Evolutionary conservation across 2,797 vertebrate genomes (phyloP).

Genomic region (Merluccius polli): DNA sequence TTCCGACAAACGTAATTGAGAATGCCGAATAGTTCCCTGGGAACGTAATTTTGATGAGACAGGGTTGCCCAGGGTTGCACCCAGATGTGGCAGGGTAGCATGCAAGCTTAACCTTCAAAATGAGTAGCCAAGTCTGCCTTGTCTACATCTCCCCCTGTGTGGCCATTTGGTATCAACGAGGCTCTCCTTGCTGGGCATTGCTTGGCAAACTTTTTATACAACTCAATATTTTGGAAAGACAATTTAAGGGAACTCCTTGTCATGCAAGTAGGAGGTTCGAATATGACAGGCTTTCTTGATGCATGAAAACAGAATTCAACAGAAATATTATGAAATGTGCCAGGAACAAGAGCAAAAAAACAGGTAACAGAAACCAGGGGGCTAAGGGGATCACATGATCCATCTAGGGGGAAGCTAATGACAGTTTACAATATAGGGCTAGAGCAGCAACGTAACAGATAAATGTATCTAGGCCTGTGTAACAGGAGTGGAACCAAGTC

Average conservation of each 20-base stretch:
- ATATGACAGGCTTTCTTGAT: slow-evolving; percentile 29
- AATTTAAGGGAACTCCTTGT: slow-evolving; percentile 32
- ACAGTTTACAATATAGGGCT: background rate
- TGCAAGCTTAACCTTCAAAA: slow-evolving; percentile 81
- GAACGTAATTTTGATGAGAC: too few species aligned
- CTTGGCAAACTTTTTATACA: background rate
- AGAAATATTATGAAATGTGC: background rate
- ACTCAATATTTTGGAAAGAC: background rate
- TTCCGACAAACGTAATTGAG: too few species aligned
- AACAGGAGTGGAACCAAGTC: slow-evolving; percentile 23
- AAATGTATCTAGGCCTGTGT: slow-evolving; percentile 20
- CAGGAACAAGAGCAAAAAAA: background rate
- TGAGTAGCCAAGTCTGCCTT: slow-evolving; percentile 87
- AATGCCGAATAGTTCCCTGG: too few species aligned
- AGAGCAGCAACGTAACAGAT: background rate
- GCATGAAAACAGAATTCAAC: slow-evolving; percentile 5
- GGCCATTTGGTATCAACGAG: slow-evolving; percentile 35
- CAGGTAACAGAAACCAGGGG: background rate
- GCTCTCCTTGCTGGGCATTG: slow-evolving; percentile 20
- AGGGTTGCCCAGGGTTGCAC: too few species aligned
- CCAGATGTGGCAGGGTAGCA: slow-evolving; percentile 81
- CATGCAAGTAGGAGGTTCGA: slow-evolving; percentile 35
- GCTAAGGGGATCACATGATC: background rate
- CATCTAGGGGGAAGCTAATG: background rate
- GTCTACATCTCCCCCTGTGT: slow-evolving; percentile 69